These are phyloP conservation scores for Leucoraja erinaceus DNA, from an alignment of 2,113 vertebrate genomes.

Conservation along the genomic window DNA sequence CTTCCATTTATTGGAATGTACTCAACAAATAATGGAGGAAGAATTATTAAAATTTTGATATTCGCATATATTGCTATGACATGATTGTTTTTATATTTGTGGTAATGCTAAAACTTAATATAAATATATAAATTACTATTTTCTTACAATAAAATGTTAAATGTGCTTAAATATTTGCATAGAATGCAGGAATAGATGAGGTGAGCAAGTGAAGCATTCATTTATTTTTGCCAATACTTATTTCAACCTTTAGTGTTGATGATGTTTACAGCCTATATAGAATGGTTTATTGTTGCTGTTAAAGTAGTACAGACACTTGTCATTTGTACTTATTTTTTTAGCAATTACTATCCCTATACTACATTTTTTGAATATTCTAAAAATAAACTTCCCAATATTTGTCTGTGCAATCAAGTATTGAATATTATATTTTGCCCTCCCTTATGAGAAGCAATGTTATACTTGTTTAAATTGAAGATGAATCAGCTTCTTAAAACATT, in stretches of 20 bases:
- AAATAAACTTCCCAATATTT: slow-evolving; percentile 16
- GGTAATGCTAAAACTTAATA: slow-evolving; percentile 2
- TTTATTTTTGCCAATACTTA: background rate
- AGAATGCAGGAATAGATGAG: background rate
- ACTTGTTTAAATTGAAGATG: background rate
- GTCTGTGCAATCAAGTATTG: too few relatives aligned
- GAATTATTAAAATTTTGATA: background rate
- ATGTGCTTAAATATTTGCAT: background rate
- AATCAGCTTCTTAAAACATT: background rate
- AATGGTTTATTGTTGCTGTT: background rate
- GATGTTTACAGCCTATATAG: background rate
- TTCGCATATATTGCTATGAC: background rate
- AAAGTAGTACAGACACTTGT: background rate
- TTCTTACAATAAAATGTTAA: background rate
- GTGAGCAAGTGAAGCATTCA: background rate
- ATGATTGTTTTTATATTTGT: background rate
- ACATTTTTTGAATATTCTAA: background rate
- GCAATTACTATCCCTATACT: background rate
- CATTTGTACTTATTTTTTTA: background rate
- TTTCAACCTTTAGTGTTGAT: background rate
- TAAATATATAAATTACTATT: background rate
- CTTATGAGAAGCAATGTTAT: background rate
- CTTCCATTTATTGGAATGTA: background rate
- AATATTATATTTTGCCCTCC: background rate
- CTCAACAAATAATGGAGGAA: background rate